Percentiles rank a stretch among this genome's conserved stretches.
Evolutionary conservation across 2,797 vertebrate species (phyloP).

Genomic region (Tokudaia muenninki): DNA sequence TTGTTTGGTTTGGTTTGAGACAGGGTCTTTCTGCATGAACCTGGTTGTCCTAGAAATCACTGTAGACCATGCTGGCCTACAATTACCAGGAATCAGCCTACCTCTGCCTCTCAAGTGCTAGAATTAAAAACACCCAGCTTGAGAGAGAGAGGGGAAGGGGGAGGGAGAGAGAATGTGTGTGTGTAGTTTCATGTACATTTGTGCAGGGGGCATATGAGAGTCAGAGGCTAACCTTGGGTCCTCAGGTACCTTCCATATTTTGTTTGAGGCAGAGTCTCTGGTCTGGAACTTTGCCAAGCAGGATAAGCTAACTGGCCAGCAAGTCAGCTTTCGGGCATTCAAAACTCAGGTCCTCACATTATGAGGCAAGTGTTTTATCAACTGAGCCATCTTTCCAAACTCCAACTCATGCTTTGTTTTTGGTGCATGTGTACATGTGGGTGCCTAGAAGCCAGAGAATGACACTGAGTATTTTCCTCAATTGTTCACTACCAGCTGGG

Average conservation of each 20-base stretch:
- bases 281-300: not conserved
- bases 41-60: not conserved
- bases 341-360: not conserved
- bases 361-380: not conserved
- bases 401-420: not conserved
- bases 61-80: not conserved
- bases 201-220: not conserved
- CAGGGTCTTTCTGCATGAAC: not conserved
- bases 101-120: not conserved
- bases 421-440: not conserved
- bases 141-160: too few species aligned
- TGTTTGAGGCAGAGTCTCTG: not conserved
- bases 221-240: not conserved
- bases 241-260: not conserved
- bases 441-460: not conserved
- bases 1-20: not conserved
- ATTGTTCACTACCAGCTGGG: too few species aligned
- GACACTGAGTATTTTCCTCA: not conserved
- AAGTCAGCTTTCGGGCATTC: not conserved
- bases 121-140: not conserved
- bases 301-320: not conserved
- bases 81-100: not conserved
- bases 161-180: too few species aligned
- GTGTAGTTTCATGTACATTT: not conserved
- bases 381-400: not conserved